A percentile compares a stretch with the other conserved stretches of the same genome.
Evolutionary conservation across 2,797 vertebrate species (phyloP).

Genomic region (Cetoscarus ocellatus): DNA sequence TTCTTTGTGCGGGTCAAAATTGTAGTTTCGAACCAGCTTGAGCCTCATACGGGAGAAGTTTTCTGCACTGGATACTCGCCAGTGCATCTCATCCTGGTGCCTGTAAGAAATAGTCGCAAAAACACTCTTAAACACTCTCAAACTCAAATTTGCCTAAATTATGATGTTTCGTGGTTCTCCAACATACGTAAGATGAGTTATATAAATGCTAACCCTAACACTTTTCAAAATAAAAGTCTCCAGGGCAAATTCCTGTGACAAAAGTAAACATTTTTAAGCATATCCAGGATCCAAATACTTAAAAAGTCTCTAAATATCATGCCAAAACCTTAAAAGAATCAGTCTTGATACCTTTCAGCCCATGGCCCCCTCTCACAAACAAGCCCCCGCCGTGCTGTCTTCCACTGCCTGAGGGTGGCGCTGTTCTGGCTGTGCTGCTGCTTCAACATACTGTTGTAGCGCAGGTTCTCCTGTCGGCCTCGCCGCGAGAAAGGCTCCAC

Average conservation of each 20-base stretch:
- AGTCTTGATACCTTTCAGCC: slow-evolving; percentile 95
- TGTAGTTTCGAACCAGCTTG: slow-evolving; percentile 94
- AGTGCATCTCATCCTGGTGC: slow-evolving; percentile 86
- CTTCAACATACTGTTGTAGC: slow-evolving; percentile 96
- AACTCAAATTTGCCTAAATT: too few species aligned
- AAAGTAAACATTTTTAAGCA: too few species aligned
- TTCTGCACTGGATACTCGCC: slow-evolving; percentile 95
- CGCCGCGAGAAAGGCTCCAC: slow-evolving; percentile 94
- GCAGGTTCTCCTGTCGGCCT: slow-evolving; percentile 93
- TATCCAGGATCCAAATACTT: too few species aligned
- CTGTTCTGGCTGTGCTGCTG: slow-evolving; percentile 91
- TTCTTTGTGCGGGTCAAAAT: slow-evolving; percentile 90
- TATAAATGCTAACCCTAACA: too few species aligned
- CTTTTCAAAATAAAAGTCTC: too few species aligned
- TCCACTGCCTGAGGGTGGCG: slow-evolving; percentile 91
- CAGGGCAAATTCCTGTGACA: too few species aligned
- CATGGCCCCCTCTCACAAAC: slow-evolving; percentile 95
- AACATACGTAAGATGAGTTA: too few species aligned
- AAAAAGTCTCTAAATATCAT: too few species aligned
- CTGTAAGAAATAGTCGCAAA: slow-evolving; percentile 69
- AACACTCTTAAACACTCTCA: too few species aligned
- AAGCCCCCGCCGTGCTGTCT: slow-evolving; percentile 89
- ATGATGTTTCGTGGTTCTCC: too few species aligned
- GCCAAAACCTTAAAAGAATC: too few species aligned
- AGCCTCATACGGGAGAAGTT: slow-evolving; percentile 97